Percentiles rank a stretch among this genome's conserved stretches.
These are phyloP conservation scores for Protodeltote pygarga DNA, from an alignment of 2,888 invertebrate genomes.

Conservation along the genomic window DNA sequence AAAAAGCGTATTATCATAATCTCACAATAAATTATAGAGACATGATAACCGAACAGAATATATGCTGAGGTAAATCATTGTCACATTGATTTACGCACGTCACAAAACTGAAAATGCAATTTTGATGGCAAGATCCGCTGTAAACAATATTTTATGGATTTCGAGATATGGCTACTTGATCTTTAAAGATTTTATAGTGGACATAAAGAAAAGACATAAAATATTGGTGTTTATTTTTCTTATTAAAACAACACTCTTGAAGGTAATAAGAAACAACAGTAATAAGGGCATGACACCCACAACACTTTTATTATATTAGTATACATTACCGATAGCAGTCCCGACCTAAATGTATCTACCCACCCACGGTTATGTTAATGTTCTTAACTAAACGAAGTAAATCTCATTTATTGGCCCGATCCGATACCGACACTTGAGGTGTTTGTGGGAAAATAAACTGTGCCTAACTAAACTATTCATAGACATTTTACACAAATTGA, in stretches of 20 bases:
- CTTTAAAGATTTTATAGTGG: neutral
- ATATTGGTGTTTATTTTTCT: no score
- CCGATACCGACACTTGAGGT: constrained; percentile 63
- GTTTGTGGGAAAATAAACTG: constrained; percentile 70
- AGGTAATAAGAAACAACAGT: constrained; percentile 2
- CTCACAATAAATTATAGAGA: constrained; percentile 59
- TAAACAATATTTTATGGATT: neutral
- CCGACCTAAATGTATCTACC: constrained; percentile 53
- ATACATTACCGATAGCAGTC: constrained; percentile 34
- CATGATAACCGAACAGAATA: constrained; percentile 53
- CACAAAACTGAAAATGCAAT: constrained; percentile 17
- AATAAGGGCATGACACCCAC: constrained; percentile 29
- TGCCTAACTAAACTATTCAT: constrained; percentile 50
- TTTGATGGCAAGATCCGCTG: neutral
- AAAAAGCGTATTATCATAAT: constrained; percentile 55
- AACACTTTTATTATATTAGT: constrained; percentile 33
- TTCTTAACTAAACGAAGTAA: constrained; percentile 66
- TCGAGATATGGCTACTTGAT: neutral
- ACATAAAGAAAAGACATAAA: no score
- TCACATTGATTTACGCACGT: constrained; percentile 28
- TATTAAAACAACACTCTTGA: neutral
- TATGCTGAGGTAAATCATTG: constrained; percentile 50
- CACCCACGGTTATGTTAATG: constrained; percentile 72
- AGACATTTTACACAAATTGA: constrained; percentile 44
- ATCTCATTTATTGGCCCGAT: constrained; percentile 68